phyloP scores from a whole-genome alignment of 2,797 vertebrate genomes.

The Anguilla marmorata region DNA sequence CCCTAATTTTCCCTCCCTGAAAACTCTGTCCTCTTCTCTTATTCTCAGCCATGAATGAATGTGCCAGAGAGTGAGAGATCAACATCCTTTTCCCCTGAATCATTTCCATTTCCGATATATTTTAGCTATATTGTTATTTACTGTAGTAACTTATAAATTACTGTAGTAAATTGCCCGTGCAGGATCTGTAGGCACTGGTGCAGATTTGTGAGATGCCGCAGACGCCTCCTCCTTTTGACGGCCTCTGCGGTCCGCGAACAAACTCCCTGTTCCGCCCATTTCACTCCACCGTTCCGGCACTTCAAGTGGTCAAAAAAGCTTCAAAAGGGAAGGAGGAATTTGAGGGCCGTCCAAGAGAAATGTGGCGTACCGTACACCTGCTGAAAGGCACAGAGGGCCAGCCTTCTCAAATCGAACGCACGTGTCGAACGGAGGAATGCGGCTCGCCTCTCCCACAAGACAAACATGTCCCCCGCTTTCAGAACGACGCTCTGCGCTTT shows the following conservation, averaged over 20 bases:
- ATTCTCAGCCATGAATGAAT: neutral
- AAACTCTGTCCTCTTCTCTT: neutral
- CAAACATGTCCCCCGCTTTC: slow-evolving; percentile 29
- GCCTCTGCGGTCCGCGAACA: neutral
- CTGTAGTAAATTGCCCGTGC: neutral
- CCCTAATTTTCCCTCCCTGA: neutral
- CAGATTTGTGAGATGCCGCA: neutral
- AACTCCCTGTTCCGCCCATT: neutral
- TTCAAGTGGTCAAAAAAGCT: neutral
- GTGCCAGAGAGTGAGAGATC: neutral
- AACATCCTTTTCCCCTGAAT: neutral
- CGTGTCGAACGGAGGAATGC: slow-evolving; percentile 26
- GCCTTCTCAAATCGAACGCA: slow-evolving; percentile 35
- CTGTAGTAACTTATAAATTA: neutral
- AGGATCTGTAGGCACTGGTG: neutral
- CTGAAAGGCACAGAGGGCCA: slow-evolving; percentile 20
- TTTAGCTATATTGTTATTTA: neutral
- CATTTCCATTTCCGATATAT: neutral
- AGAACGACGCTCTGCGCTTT: neutral
- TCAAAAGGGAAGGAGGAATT: neutral
- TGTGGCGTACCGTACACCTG: slow-evolving; percentile 37
- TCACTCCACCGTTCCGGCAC: no score
- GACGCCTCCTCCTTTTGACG: neutral
- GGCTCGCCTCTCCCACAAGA: neutral
- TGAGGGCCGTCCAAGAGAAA: slow-evolving; percentile 28